phyloP scores from a whole-genome alignment of 2,888 invertebrate genomes.

The Heliconius cydno region DNA sequence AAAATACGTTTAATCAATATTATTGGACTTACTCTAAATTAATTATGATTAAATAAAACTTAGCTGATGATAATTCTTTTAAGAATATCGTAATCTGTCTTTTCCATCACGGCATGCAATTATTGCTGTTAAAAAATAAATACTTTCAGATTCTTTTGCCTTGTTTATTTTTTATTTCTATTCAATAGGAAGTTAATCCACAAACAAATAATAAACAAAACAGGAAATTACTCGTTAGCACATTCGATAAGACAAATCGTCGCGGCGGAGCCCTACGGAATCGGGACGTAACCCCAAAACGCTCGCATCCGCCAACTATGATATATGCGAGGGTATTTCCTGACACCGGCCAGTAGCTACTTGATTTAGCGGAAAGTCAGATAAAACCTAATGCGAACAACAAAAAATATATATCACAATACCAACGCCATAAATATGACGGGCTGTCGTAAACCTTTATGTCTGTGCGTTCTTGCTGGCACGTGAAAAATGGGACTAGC shows the following conservation, averaged over 20 bases:
- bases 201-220: conserved; percentile 47
- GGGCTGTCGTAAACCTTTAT: conserved; percentile 83
- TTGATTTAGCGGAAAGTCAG: conserved; percentile 84
- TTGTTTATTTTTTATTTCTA: background rate
- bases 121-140: no score
- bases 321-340: conserved; percentile 81
- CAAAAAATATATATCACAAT: conserved; percentile 83
- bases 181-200: background rate
- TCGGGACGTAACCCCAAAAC: conserved; percentile 77
- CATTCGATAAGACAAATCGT: conserved; percentile 75
- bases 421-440: conserved; percentile 82
- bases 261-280: conserved; percentile 64
- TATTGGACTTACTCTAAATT: background rate
- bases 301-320: conserved; percentile 75
- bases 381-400: conserved; percentile 84
- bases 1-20: background rate
- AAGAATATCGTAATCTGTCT: background rate
- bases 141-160: background rate
- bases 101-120: background rate
- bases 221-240: conserved; percentile 61
- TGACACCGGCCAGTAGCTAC: conserved; percentile 83
- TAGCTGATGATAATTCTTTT: background rate
- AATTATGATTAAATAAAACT: background rate
- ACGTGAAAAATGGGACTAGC: conserved; percentile 79
- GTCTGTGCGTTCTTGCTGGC: conserved; percentile 78